Base-by-base conservation (phyloP, 1,140 invertebrate species). In the Thaumetopoea pityocampa region DNA sequence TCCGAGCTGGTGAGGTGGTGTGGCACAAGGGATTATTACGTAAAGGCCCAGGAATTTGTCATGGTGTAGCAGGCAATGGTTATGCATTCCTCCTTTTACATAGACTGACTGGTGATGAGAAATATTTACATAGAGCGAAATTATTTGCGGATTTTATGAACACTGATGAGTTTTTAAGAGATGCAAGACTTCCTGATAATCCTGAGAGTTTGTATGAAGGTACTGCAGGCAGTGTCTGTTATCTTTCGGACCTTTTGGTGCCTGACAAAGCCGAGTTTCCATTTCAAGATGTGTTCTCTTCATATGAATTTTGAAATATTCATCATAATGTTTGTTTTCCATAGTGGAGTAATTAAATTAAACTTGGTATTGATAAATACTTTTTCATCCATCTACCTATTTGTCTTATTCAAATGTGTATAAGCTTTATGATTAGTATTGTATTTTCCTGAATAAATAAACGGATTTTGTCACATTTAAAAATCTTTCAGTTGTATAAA, bases 141-240 rank as follows among this genome's bases (percentile, higher is more conserved):
- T 87, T 88, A 51, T 97, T 96, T 87, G 93, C 92, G 16, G 86
- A 92, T 46, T 94, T 96, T 67, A 81, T 97, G 59, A 88, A 88
- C 7, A 87, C 78, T 5, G 73, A 90, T 0, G 87, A 91, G 50
- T 96, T 95, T 67, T 70, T 88, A 29, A 71, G 76, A 35, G 85
- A 89, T 55, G 90, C 94, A 0, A 84, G 91, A n/a, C 89, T 87
- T 1, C 95, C 96, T 1, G 96, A 97, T 79, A 87, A 86, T 56
- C 94, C 94, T 0, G 92, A 89, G 51, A 95, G 92, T 64, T 85
- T 97, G 19, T 97, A 92, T 77, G 95, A 97, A 83, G 96, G 96
- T 2, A 87, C 91, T 29, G 93, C 94, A 26, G 96, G 96, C 3
- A 93, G 94, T 10, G 90, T 92, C 6, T 96, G 94, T 58, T 97